These are phyloP conservation scores for Standfussiana lucernea DNA, from an alignment of 2,888 invertebrate genomes.

Conservation along the genomic window DNA sequence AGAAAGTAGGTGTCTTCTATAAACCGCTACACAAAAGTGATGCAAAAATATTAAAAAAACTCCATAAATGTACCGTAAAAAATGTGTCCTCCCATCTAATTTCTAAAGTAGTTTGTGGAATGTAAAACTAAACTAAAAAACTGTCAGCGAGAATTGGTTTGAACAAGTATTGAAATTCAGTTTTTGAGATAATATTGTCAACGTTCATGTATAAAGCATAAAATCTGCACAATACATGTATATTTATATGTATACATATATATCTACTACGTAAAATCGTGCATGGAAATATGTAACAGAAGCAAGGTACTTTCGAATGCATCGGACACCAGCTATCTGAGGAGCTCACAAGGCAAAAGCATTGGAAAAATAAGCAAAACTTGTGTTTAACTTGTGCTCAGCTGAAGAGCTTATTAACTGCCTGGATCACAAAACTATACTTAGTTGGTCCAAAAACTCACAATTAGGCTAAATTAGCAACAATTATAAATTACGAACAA, in stretches of 20 bases:
- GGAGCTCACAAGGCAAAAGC: background rate
- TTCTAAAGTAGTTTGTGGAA: too few species aligned
- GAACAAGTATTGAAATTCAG: too few species aligned
- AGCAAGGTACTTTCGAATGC: background rate
- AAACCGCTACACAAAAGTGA: too few species aligned
- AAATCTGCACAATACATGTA: conserved; percentile 11
- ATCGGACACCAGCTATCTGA: background rate
- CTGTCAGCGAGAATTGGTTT: too few species aligned
- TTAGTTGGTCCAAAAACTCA: background rate
- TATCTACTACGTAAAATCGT: background rate
- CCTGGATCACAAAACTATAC: background rate
- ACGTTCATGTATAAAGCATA: background rate
- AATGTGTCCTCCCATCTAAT: too few species aligned
- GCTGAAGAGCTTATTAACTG: background rate
- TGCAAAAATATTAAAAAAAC: too few species aligned
- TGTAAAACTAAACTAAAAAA: too few species aligned
- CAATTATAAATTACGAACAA: background rate
- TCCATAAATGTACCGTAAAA: too few species aligned
- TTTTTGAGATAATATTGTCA: background rate
- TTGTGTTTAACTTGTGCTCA: background rate
- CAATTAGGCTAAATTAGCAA: background rate
- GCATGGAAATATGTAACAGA: background rate
- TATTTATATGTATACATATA: too few species aligned
- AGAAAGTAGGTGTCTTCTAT: too few species aligned
- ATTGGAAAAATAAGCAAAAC: background rate